Conservation (phyloP, 2,113 vertebrate genomes). For the Urocolius indicus region DNA sequence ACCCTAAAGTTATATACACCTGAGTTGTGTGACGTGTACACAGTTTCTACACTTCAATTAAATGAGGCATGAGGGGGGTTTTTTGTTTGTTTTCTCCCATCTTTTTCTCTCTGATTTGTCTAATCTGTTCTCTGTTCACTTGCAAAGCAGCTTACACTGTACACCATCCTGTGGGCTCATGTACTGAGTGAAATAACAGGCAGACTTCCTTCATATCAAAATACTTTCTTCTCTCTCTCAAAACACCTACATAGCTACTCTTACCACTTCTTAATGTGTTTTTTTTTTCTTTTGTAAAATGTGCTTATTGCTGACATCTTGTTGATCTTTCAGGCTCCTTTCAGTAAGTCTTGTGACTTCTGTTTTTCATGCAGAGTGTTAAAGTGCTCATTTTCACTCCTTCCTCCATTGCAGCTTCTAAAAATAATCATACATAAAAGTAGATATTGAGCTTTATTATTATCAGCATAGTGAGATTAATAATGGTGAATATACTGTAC, state of each 20-base stretch:
- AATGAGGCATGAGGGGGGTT: neutral
- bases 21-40: neutral
- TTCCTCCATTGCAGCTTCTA: slow-evolving; percentile 10
- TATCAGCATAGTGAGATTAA: slow-evolving; percentile 46
- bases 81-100: neutral
- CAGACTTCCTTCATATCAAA: neutral
- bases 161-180: neutral
- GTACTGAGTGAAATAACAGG: neutral
- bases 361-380: neutral
- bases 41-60: neutral
- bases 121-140: neutral
- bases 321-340: neutral
- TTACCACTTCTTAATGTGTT: accelerated
- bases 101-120: neutral
- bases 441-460: slow-evolving; percentile 26
- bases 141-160: neutral
- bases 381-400: neutral
- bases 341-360: neutral
- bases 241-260: neutral
- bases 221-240: neutral
- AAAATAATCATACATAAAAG: slow-evolving; percentile 51
- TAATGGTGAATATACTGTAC: slow-evolving; percentile 19
- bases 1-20: neutral
- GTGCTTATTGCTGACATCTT: neutral
- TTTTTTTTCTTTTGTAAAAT: neutral